Conservation (phyloP, 2,797 vertebrate species). For the Argentina silus region DNA sequence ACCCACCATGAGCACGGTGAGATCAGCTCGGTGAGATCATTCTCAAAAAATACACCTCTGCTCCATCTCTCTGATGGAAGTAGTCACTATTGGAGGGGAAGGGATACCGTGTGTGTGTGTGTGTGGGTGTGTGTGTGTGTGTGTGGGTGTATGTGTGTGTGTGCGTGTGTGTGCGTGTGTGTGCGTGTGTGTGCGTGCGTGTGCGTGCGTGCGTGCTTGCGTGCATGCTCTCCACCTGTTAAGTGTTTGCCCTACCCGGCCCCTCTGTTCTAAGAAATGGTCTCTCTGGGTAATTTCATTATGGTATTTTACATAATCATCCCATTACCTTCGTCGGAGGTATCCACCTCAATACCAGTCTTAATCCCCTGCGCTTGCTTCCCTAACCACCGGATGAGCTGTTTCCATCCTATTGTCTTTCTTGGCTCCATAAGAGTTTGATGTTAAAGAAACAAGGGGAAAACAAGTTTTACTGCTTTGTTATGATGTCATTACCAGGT, state of each 20-base stretch:
- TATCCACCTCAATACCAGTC: background rate
- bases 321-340: slow-evolving; percentile 25
- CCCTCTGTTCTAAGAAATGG: background rate
- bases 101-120: too few species aligned
- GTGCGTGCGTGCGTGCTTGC: background rate
- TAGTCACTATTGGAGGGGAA: too few species aligned
- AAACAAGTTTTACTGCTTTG: background rate
- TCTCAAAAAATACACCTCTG: too few species aligned
- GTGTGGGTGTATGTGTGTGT: background rate
- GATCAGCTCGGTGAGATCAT: too few species aligned
- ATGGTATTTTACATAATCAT: slow-evolving; percentile 27
- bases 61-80: too few species aligned
- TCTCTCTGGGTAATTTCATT: background rate
- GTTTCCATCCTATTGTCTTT: slow-evolving; percentile 14
- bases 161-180: background rate
- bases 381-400: slow-evolving; percentile 8
- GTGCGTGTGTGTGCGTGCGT: background rate
- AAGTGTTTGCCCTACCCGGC: background rate
- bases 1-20: too few species aligned
- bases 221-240: background rate
- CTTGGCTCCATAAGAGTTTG: background rate
- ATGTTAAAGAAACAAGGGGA: slow-evolving; percentile 1
- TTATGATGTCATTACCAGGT: slow-evolving; percentile 5
- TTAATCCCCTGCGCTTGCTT: slow-evolving; percentile 15
- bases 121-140: too few species aligned